Conservation (phyloP, 2,888 invertebrate genomes). For the Aphrophora alni region DNA sequence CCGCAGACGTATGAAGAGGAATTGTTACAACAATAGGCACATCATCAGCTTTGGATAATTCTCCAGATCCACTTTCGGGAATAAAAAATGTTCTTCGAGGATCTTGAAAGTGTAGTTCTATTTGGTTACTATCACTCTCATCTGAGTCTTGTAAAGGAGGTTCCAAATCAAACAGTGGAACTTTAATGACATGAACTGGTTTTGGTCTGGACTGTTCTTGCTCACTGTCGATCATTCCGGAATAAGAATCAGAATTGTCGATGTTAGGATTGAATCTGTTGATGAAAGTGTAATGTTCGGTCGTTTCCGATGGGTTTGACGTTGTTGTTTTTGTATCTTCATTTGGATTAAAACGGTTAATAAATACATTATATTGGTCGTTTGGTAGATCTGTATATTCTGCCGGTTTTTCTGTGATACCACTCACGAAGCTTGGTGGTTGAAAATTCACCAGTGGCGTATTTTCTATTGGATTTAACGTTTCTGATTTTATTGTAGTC, state of each 20-base stretch:
- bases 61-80: conserved; percentile 69
- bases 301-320: not conserved
- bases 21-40: conserved; percentile 68
- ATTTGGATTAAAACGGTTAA: conserved; percentile 34
- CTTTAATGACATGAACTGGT: not conserved
- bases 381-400: conserved; percentile 20
- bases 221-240: not conserved
- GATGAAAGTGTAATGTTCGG: conserved; percentile 25
- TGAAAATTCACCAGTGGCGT: not conserved
- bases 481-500: not conserved
- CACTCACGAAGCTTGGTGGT: not conserved
- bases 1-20: conserved; percentile 50
- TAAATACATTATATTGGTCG: conserved; percentile 32
- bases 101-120: conserved; percentile 58
- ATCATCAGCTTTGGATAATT: conserved; percentile 62
- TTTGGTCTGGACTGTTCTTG: not conserved
- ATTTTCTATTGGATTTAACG: not conserved
- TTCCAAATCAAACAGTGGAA: conserved; percentile 27
- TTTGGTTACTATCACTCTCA: conserved; percentile 36
- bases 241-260: not conserved
- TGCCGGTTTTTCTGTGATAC: conserved; percentile 3
- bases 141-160: conserved; percentile 34
- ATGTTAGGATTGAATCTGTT: conserved; percentile 21
- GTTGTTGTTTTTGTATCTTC: conserved; percentile 14
- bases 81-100: conserved; percentile 67